Conservation (phyloP, 2,888 invertebrate species). For the Ochropleura leucogaster region DNA sequence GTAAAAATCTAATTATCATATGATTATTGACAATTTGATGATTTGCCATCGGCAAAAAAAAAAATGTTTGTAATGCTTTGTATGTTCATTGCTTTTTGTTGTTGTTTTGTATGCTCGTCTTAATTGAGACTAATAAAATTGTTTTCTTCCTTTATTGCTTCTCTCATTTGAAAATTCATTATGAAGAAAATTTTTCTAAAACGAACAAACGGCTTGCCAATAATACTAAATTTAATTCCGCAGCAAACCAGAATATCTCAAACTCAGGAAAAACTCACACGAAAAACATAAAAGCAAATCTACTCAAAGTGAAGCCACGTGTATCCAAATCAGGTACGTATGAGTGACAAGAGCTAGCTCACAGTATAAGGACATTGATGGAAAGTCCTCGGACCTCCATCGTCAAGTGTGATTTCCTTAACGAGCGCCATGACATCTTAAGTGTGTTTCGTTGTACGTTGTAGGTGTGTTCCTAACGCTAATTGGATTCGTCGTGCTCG, state of each 20-base stretch:
- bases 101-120: too few relatives aligned
- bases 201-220: neutral
- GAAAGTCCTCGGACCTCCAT: conserved; percentile 62
- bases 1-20: too few relatives aligned
- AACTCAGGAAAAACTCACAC: neutral
- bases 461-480: conserved; percentile 83
- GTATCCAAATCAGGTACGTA: conserved; percentile 13
- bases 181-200: neutral
- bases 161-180: too few relatives aligned
- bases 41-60: too few relatives aligned
- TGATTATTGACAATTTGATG: too few relatives aligned
- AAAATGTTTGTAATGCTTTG: too few relatives aligned
- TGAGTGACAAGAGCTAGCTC: conserved; percentile 39
- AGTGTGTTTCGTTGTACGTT: conserved; percentile 86
- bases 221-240: neutral
- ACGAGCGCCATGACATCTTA: conserved; percentile 82
- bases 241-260: neutral
- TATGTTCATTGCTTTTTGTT: too few relatives aligned
- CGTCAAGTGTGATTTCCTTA: conserved; percentile 78
- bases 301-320: neutral
- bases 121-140: too few relatives aligned
- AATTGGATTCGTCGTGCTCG: conserved; percentile 86
- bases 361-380: conserved; percentile 61
- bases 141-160: too few relatives aligned
- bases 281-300: neutral